Conservation (phyloP, 2,888 invertebrate species). For the Pardosa pseudoannulata region DNA sequence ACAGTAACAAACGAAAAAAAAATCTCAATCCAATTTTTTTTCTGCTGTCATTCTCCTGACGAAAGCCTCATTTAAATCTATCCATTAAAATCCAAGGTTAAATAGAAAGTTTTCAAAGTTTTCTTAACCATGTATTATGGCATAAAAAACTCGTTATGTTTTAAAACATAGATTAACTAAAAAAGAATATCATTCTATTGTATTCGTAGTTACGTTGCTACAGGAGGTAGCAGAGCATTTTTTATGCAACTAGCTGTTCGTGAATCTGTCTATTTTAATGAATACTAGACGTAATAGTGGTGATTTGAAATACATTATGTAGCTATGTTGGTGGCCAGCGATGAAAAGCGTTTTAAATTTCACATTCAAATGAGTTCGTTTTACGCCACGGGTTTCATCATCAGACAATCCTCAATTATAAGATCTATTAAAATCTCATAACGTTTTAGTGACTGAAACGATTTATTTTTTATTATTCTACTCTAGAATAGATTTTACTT, state of each 20-base stretch:
- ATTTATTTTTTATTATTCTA: background rate
- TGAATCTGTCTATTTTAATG: background rate
- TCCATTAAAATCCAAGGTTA: constrained; percentile 52
- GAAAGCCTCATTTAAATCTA: constrained; percentile 58
- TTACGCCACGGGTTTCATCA: background rate
- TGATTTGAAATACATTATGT: background rate
- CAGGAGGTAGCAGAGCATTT: background rate
- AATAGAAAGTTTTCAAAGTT: constrained; percentile 29
- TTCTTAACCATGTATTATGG: background rate
- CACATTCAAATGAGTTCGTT: background rate
- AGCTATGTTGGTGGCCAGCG: background rate
- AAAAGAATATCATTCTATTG: background rate
- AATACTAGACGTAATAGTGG: background rate
- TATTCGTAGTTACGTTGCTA: constrained; percentile 34
- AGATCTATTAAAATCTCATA: background rate
- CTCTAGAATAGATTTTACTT: too few relatives aligned
- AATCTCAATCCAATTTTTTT: background rate
- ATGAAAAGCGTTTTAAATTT: too few relatives aligned
- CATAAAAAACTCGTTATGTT: constrained; percentile 29
- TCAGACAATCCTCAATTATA: background rate
- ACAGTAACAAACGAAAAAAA: too few relatives aligned
- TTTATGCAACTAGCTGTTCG: background rate
- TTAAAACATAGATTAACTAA: constrained; percentile 29
- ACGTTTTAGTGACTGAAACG: background rate
- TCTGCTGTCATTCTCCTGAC: background rate